Evolutionary conservation across 1,140 invertebrate species (phyloP), one percentile per base, ranked within the genome.

Genomic region (Cotesia typhae): DNA sequence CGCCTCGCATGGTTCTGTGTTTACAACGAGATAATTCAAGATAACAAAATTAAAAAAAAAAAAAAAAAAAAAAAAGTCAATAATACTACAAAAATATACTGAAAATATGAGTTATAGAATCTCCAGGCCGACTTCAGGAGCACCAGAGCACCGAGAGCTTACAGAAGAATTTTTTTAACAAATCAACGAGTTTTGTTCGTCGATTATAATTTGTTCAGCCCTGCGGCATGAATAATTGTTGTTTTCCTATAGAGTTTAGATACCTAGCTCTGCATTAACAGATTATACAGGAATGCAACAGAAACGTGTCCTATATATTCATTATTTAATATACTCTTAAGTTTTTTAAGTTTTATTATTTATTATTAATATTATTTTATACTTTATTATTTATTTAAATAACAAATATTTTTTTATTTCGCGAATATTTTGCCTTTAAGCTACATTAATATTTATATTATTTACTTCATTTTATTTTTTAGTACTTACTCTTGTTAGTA

Each of bases 181-280:
- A 47, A 47, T 57, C 61, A 71, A 64, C 60, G 38, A 65, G n/a
- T 64, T 63, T 47, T 55, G 60, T 57, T 66, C 66, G 51, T 59
- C 51, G 57, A 71, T 64, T 68, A 75, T 66, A 41, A 66, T 75
- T 82, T 81, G 75, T 79, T 82, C 79, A 79, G 77, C 81, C 82
- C 83, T 84, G 82, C 83, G 85, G 85, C 85, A 87, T 87, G 85
- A 86, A 83, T 85, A 77, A 81, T 83, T 84, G 85, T 87, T 87
- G 84, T 87, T 81, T 77, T 80, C 84, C 79, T 79, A 76, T 77
- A 67, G 85, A 85, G 83, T 84, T 78, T 87, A 87, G 85, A 83
- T 79, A 84, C 80, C 76, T 87, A 86, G 83, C 78, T 87, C 82
- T 87, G 85, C 83, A 86, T 85, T 72, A 84, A 85, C 84, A 83